Evolutionary conservation across 2,888 invertebrate genomes (phyloP), one percentile per base, ranked within the genome.

Genomic region (Agriopis leucophaearia): DNA sequence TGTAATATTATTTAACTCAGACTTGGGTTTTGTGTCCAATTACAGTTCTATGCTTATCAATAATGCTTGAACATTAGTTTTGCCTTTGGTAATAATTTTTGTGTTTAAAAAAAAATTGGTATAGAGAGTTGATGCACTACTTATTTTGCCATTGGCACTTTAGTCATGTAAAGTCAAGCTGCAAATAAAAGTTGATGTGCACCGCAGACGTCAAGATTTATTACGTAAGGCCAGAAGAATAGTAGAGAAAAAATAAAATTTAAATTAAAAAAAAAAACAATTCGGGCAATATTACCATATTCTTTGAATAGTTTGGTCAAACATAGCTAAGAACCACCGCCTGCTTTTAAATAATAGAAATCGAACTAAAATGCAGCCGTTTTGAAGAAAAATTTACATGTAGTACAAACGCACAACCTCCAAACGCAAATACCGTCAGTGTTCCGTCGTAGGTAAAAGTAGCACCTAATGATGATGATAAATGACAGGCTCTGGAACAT

Each of bases 1-100:
- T 55, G 55, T 55, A 57, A 58, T 62, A 61, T 62, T 45, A 40
- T 51, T 60, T 56, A 50, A 35, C 36, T 60, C 38, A 12, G 13
- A 52, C 36, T 52, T 44, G 56, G 15, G 35, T 47, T 15, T 38
- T 15, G 40, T 47, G 16, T 47, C 45, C n/a, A 13, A 12, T n/a
- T 36, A 45, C 13, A 35, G 35, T 45, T 45, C 45, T 0, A 10
- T 15, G 8, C 9, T 57, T n/a, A 57, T 57, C 18, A 18, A 42
- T 55, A 40, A 16, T 40, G 54, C 2, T 54, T 16, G 40, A 3
- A 12, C 0, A 40, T 54, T 15, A 36, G 52, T 36, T 52, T 51
- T 35, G 0, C 35, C 10, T 18, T 48, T 48, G 5, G 7, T 27
- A 50, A 8, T 7, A n/a, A 27, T 48, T 16, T 15, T 1, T 42